Base-by-base conservation (phyloP, 1,140 invertebrate species). In the Oryctes rhinoceros region DNA sequence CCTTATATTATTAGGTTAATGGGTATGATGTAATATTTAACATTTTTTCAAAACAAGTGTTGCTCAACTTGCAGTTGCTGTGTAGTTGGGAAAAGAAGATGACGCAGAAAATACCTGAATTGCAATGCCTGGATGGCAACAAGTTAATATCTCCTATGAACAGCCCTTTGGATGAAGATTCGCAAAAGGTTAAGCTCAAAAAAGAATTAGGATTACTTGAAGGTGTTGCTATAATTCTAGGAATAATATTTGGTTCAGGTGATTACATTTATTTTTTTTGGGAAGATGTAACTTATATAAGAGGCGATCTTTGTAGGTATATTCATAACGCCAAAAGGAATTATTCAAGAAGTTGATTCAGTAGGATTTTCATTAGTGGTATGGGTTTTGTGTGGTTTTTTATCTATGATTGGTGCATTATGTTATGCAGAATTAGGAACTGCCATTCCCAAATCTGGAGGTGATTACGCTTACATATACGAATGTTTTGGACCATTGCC, bases 351-450 rank as follows among this genome's bases (percentile, higher is more conserved):
- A 88, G 94, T 96, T 0, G 95, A 96, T 4, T 97, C 96, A 59
- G 92, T 96, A 15, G 96, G 96, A 76, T 90, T 95, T 30, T 95
- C 96, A 0, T 88, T 99, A 4, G 87, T 96, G n/a, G 92, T 99
- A 47, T 99, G 98, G 98, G 89, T 94, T 0, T 84, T 94, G 0
- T 98, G 96, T 85, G 98, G 98, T 9, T 83, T 96, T 4, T 87
- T 97, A 20, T 96, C 95, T 0, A 94, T 97, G 85, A 91, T 98
- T 71, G 98, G 98, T 10, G 96, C 97, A 0, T 87, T 99, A 10
- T 98, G 97, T 85, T 99, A 99, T 88, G 97, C 98, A 3, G 98
- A 99, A 91, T 88, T 99, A 37, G 98, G 98, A 87, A 92, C 93
- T 78, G 89, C 88, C 4, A 92, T 92, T 84, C 93, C 96, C 2